Evolutionary conservation across 2,888 invertebrate genomes (phyloP).

Genomic region (Limnephilus lunatus): DNA sequence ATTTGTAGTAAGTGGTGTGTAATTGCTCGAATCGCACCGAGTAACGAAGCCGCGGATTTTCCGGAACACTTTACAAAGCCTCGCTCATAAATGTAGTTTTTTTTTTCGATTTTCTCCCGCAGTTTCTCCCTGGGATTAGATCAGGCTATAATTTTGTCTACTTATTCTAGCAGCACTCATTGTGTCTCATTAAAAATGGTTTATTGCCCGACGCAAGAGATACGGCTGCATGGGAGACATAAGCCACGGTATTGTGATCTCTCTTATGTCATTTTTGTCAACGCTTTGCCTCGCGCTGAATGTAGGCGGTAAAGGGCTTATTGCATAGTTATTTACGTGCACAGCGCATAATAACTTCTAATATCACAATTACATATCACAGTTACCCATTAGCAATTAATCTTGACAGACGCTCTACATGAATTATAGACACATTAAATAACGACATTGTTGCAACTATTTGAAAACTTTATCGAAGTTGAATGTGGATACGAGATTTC

Average conservation of each 20-base stretch:
- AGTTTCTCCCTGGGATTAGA: constrained; percentile 51
- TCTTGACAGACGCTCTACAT: background rate
- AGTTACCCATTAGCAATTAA: background rate
- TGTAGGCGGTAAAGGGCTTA: background rate
- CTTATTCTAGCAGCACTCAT: constrained; percentile 51
- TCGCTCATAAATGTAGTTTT: constrained; percentile 41
- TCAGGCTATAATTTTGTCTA: constrained; percentile 62
- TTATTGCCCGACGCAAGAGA: constrained; percentile 55
- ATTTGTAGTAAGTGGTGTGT: constrained; percentile 49
- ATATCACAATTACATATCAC: background rate
- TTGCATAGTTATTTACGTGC: background rate
- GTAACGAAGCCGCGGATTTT: constrained; percentile 58
- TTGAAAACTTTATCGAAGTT: background rate
- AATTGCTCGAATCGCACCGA: constrained; percentile 58
- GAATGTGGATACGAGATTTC: too few species aligned
- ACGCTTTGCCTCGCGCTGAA: background rate
- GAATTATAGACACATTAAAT: background rate
- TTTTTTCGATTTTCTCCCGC: constrained; percentile 36
- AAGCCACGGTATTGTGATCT: background rate
- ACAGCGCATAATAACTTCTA: background rate
- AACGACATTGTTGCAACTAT: background rate
- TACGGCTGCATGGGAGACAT: background rate
- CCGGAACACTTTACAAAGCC: constrained; percentile 31
- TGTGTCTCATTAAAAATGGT: constrained; percentile 66
- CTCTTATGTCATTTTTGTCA: background rate